Base-by-base conservation (phyloP, 2,888 invertebrate species). In the Leptinotarsa peninsularis region DNA sequence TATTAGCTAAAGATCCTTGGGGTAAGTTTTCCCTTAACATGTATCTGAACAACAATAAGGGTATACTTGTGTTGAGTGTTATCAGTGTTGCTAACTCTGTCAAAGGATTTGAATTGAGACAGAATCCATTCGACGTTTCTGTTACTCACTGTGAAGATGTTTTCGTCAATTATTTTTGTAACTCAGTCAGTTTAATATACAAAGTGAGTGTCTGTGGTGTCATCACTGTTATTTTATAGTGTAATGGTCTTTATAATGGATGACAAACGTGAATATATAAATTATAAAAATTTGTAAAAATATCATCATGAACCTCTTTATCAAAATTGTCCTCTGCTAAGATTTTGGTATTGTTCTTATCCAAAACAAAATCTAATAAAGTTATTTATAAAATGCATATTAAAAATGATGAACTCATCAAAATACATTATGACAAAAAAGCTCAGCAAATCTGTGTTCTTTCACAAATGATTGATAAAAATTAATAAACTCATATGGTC, bases 1-100 rank as follows among this genome's bases (percentile, higher is more conserved):
- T 98, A 67, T 90, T 98, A 78, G 98, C 98, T 68, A 98, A 98
- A 89, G 98, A 98, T 91, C 98, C 98, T 80, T 98, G 97, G 96
- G 97, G 95, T 95, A 89, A 88, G 81, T 79, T 70, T 66, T 73
- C 23, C n/a, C 5, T n/a, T 52, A 50, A 52, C 50, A 52, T 23
- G 18, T 27, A 52, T 67, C 63, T 27, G 5, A 33, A 63, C 27
- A 33, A 63, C 17, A 15, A 10, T 33, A 33, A 33, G 33, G 33
- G 33, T 33, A 33, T 33, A 33, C 10, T 5, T 5, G 58, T 33
- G 33, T 69, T 69, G 33, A 56, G 14, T 69, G 49, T 49, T 17
- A 63, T 43, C 56, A 75, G 74, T 76, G 76, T 76, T 76, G 76
- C 76, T 76, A 76, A 76, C 74, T 60, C 23, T 50, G 17, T 49